Conservation (phyloP, 2,888 invertebrate species). For the Meloe dianella region DNA sequence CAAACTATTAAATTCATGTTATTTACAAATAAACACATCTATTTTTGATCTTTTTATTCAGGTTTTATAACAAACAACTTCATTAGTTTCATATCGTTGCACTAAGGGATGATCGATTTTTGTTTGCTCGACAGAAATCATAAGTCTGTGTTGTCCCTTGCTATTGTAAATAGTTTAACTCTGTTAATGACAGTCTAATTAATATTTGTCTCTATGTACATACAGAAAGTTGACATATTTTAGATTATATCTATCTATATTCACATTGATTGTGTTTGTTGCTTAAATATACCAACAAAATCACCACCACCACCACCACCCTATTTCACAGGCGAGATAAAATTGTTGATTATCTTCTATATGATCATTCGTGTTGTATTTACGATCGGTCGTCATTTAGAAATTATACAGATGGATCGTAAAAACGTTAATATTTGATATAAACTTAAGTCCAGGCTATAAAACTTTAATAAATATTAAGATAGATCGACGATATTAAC, state of each 20-base stretch:
- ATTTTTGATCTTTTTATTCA: neutral
- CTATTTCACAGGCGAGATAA: neutral
- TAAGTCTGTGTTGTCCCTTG: neutral
- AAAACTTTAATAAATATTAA: slow-evolving; percentile 8
- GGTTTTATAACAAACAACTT: neutral
- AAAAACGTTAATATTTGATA: slow-evolving; percentile 9
- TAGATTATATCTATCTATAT: neutral
- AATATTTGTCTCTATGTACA: neutral
- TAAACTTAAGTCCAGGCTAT: neutral
- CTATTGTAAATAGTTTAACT: neutral
- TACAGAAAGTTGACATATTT: neutral
- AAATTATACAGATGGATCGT: slow-evolving; percentile 2
- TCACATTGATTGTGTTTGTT: neutral
- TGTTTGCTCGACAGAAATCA: neutral
- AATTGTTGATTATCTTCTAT: neutral
- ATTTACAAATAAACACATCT: neutral
- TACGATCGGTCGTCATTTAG: neutral
- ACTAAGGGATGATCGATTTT: neutral
- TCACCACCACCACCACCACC: neutral
- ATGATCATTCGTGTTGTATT: neutral
- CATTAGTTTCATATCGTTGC: neutral
- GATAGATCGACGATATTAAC: neutral
- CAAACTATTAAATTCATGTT: neutral
- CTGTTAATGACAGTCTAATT: slow-evolving; percentile 10
- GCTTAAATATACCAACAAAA: neutral